Percentiles rank a stretch among this genome's conserved stretches.
phyloP scores from a whole-genome alignment of 2,888 invertebrate species.

The Drosophila stalkeri region DNA sequence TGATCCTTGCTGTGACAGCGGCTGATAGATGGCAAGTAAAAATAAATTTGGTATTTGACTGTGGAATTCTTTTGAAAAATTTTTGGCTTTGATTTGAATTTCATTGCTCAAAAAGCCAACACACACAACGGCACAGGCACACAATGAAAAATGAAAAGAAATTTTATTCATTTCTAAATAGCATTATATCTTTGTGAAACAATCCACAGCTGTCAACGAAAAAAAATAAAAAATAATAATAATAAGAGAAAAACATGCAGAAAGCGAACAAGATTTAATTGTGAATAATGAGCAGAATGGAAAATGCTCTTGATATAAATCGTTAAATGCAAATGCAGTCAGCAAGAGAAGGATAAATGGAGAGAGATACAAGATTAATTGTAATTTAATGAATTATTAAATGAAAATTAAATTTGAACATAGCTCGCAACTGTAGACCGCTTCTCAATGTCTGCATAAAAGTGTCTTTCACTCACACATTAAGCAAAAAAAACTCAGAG shows the following conservation, averaged over 20 bases:
- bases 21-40: neutral
- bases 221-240: no score
- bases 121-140: neutral
- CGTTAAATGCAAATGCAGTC: no score
- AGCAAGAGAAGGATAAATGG: no score
- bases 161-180: neutral
- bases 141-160: neutral
- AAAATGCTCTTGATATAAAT: neutral
- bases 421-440: no score
- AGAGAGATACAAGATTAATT: no score
- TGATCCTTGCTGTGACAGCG: conserved; percentile 1
- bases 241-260: no score
- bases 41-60: neutral
- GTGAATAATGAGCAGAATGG: neutral
- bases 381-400: no score
- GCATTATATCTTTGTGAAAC: neutral
- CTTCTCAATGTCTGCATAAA: no score
- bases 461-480: no score
- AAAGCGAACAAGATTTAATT: neutral
- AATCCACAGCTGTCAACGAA: neutral
- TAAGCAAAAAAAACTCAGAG: no score
- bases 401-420: no score
- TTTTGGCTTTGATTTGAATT: neutral
- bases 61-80: neutral
- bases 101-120: neutral